A percentile compares a stretch with the other conserved stretches of the same genome.
Conservation (phyloP, 2,113 vertebrate genomes). For the Paracanthobrama guichenoti region DNA sequence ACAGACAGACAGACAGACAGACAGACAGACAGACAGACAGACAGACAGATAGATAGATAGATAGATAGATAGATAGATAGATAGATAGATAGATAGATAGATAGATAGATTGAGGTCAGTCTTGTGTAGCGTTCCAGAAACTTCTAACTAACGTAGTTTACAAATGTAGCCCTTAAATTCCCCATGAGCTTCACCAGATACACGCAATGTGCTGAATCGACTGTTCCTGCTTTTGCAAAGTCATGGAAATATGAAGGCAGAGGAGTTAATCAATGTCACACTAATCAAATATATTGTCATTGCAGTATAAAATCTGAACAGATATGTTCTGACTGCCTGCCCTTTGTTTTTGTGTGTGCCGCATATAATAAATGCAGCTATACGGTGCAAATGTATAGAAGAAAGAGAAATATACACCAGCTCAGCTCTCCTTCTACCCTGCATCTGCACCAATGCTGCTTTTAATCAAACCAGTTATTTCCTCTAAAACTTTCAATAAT, state of each 20-base stretch:
- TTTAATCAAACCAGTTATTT: conserved; percentile 52
- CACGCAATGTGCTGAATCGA: conserved; percentile 59
- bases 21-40: too few species aligned
- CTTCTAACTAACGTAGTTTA: background rate
- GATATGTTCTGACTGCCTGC: conserved; percentile 57
- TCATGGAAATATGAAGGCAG: conserved; percentile 61
- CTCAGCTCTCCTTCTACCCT: conserved; percentile 20
- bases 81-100: too few species aligned
- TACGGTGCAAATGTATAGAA: conserved; percentile 3
- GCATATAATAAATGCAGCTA: conserved; percentile 36
- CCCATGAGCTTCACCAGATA: conserved; percentile 38
- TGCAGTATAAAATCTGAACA: conserved; percentile 62
- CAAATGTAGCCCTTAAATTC: conserved; percentile 16
- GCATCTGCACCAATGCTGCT: conserved; percentile 38
- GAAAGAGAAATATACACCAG: conserved; percentile 14
- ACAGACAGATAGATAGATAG: too few species aligned
- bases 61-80: too few species aligned
- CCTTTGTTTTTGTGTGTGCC: background rate
- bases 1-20: too few species aligned
- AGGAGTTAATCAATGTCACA: conserved; percentile 68
- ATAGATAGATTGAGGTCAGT: background rate
- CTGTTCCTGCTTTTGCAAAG: conserved; percentile 64
- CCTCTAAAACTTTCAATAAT: conserved; percentile 44
- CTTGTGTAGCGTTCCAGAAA: conserved; percentile 8
- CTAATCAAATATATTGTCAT: conserved; percentile 66